Percentiles rank a stretch among this genome's conserved stretches.
Conservation (phyloP, 2,888 invertebrate genomes). For the Oligia strigilis region DNA sequence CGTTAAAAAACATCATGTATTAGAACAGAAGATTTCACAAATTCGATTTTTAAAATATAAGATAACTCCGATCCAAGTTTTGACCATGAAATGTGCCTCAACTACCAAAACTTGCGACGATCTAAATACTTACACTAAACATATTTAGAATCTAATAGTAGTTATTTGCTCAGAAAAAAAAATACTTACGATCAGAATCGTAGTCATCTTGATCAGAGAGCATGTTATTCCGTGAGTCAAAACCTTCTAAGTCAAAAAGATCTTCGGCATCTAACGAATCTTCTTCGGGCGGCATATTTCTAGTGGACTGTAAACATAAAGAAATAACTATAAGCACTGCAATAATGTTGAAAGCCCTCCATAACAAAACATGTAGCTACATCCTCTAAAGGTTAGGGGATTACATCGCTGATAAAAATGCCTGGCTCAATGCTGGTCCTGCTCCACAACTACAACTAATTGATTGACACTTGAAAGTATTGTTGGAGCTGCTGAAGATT, state of each 20-base stretch:
- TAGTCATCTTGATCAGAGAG: slow-evolving; percentile 92
- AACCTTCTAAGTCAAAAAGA: slow-evolving; percentile 94
- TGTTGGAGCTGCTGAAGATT: too few relatives aligned
- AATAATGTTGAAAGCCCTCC: neutral
- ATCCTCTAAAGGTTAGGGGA: neutral
- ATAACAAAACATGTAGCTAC: neutral
- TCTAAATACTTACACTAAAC: neutral
- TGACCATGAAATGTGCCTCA: neutral
- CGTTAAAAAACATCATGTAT: neutral
- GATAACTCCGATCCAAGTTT: neutral
- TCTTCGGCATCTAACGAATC: slow-evolving; percentile 92
- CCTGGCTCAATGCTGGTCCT: too few relatives aligned
- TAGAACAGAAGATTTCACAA: neutral
- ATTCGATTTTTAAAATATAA: neutral
- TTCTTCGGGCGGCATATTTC: slow-evolving; percentile 83
- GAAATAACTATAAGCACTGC: neutral
- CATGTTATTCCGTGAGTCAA: slow-evolving; percentile 88
- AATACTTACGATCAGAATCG: slow-evolving; percentile 93
- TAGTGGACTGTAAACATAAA: slow-evolving; percentile 76
- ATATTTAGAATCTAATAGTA: neutral
- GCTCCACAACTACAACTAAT: too few relatives aligned
- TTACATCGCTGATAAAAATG: too few relatives aligned
- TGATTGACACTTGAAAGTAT: too few relatives aligned
- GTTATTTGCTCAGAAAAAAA: neutral
- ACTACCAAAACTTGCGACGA: neutral